These are phyloP conservation scores for Hylaeus volcanicus DNA, from an alignment of 1,140 invertebrate genomes.

Conservation along the genomic window DNA sequence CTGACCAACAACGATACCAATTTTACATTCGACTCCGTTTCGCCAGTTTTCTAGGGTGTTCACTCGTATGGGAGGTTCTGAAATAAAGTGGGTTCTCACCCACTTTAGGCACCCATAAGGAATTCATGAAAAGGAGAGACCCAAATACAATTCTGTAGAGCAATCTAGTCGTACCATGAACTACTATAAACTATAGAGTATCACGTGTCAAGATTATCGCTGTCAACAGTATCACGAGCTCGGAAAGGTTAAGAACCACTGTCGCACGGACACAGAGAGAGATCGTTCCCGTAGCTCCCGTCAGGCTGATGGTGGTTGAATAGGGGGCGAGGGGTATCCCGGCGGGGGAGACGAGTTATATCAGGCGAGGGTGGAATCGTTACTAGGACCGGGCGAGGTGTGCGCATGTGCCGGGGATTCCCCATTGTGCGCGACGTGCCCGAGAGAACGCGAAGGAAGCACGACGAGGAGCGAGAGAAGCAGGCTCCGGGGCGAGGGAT, in stretches of 20 bases:
- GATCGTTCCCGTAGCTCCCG: constrained; percentile 40
- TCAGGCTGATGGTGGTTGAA: constrained; percentile 30
- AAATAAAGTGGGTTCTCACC: no score
- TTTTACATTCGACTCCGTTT: not conserved
- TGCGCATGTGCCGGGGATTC: constrained; percentile 75
- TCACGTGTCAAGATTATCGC: no score
- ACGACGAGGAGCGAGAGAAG: constrained; percentile 4
- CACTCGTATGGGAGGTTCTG: not conserved
- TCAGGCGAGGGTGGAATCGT: constrained; percentile 74
- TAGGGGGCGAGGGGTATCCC: constrained; percentile 33
- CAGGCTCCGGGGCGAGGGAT: not conserved
- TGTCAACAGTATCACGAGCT: no score
- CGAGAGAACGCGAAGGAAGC: constrained; percentile 24
- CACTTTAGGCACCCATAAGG: no score
- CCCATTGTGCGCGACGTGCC: constrained; percentile 70
- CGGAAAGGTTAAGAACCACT: no score
- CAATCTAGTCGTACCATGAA: no score
- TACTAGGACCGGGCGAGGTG: constrained; percentile 69
- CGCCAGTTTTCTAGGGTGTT: no score
- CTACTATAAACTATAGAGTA: no score
- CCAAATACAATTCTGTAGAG: no score
- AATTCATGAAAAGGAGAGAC: no score
- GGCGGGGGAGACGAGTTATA: constrained; percentile 69
- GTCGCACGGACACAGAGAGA: not conserved
- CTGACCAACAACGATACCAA: not conserved